Evolutionary conservation across 2,797 vertebrate genomes (phyloP).

Genomic region (Siniperca obscura): DNA sequence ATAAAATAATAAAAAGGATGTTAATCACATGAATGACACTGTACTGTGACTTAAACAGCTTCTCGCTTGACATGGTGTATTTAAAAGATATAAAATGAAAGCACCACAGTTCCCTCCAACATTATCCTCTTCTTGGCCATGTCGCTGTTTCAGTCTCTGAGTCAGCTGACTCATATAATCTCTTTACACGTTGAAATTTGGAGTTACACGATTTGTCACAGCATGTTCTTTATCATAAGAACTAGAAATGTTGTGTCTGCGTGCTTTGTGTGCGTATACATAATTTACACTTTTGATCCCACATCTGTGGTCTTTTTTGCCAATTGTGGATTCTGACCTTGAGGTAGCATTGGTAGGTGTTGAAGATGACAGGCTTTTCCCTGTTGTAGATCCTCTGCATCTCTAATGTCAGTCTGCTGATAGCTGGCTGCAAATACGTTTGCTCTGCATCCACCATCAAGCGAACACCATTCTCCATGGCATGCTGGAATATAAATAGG

Average conservation of each 20-base stretch:
- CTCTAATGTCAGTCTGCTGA: constrained; percentile 90
- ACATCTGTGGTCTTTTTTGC: neutral
- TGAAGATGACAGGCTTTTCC: constrained; percentile 89
- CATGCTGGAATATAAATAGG: constrained; percentile 81
- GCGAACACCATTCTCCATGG: constrained; percentile 84
- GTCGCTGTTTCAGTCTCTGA: neutral
- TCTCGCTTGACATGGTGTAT: constrained; percentile 16
- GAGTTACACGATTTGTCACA: neutral
- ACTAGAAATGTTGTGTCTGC: neutral
- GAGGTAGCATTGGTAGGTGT: constrained; percentile 95
- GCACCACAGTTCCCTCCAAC: neutral
- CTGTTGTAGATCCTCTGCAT: constrained; percentile 91
- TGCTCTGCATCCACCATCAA: constrained; percentile 96
- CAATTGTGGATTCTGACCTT: constrained; percentile 81
- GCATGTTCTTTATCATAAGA: neutral
- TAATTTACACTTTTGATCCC: neutral
- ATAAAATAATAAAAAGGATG: neutral
- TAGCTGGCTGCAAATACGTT: constrained; percentile 95
- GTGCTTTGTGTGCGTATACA: neutral
- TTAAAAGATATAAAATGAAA: constrained; percentile 4
- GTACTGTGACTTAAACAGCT: neutral
- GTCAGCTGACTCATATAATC: constrained; percentile 24
- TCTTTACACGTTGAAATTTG: constrained; percentile 23
- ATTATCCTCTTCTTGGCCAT: constrained; percentile 1
- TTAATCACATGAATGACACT: neutral